A percentile compares a stretch with the other conserved stretches of the same genome.
Evolutionary conservation across 2,888 invertebrate species (phyloP).

Genomic region (Lasioglossum vierecki): DNA sequence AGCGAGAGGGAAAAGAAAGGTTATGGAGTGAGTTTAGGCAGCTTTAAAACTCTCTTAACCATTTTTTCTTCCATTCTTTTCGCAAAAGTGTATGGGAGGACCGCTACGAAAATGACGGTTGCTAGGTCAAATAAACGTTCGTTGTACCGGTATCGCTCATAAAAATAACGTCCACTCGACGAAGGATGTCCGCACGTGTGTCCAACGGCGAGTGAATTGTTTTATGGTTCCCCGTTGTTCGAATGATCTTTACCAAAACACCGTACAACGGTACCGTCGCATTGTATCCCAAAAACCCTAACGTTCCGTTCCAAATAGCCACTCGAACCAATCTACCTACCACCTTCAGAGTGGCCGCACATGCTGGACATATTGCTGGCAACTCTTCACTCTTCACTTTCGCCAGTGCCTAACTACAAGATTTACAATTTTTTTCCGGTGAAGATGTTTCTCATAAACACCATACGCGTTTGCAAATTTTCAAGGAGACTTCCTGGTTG

Average conservation of each 20-base stretch:
- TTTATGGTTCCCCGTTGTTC: constrained; percentile 9
- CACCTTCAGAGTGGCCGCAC: neutral
- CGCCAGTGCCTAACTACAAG: neutral
- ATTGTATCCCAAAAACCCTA: constrained; percentile 6
- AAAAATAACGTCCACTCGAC: constrained; percentile 19
- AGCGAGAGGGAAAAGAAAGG: neutral
- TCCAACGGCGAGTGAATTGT: neutral
- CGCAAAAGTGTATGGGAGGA: neutral
- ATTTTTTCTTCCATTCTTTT: neutral
- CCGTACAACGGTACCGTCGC: neutral
- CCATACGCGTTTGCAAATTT: too few species aligned
- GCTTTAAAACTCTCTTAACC: neutral
- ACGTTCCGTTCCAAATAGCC: neutral
- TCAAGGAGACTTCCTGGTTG: too few species aligned
- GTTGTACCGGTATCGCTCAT: neutral
- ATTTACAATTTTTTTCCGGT: neutral
- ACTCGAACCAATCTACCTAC: neutral
- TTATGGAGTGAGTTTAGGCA: neutral
- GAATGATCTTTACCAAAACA: constrained; percentile 11
- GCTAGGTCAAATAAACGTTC: constrained; percentile 13
- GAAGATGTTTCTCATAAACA: too few species aligned
- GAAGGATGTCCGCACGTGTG: neutral
- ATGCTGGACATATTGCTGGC: constrained; percentile 2
- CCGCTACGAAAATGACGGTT: neutral
- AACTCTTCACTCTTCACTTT: neutral